Conservation (phyloP, 2,113 vertebrate species). For the Platichthys stellatus region DNA sequence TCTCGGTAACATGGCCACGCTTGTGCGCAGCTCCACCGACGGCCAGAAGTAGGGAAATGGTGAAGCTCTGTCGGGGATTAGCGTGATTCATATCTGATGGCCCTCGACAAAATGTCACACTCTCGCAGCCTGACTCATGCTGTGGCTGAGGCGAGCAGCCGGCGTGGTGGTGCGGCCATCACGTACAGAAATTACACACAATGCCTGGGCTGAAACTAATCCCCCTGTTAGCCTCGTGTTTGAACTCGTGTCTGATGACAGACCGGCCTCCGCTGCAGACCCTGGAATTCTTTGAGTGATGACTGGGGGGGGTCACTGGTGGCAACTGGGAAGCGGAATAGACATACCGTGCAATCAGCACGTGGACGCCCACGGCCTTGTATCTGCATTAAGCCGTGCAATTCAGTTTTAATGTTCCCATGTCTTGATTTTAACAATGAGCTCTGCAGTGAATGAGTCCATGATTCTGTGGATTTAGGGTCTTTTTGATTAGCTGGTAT, state of each 20-base stretch:
- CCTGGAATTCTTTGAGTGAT: constrained; percentile 47
- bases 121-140: constrained; percentile 30
- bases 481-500: background rate
- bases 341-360: constrained; percentile 24
- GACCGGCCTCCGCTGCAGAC: constrained; percentile 33
- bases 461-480: background rate
- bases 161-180: constrained; percentile 36
- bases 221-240: constrained; percentile 64
- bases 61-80: constrained; percentile 28
- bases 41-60: constrained; percentile 12
- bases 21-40: background rate
- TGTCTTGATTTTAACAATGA: background rate
- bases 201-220: constrained; percentile 52
- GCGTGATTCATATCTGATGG: constrained; percentile 35
- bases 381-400: too few species aligned
- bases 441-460: background rate
- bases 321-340: constrained; percentile 58
- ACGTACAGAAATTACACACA: constrained; percentile 58
- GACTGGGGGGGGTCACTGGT: constrained; percentile 36
- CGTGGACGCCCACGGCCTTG: background rate
- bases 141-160: constrained; percentile 36
- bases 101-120: constrained; percentile 31
- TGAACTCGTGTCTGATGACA: constrained; percentile 70
- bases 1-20: constrained; percentile 16
- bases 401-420: background rate